These are phyloP conservation scores for Lathamus discolor DNA, from an alignment of 2,113 vertebrate species.

Conservation along the genomic window DNA sequence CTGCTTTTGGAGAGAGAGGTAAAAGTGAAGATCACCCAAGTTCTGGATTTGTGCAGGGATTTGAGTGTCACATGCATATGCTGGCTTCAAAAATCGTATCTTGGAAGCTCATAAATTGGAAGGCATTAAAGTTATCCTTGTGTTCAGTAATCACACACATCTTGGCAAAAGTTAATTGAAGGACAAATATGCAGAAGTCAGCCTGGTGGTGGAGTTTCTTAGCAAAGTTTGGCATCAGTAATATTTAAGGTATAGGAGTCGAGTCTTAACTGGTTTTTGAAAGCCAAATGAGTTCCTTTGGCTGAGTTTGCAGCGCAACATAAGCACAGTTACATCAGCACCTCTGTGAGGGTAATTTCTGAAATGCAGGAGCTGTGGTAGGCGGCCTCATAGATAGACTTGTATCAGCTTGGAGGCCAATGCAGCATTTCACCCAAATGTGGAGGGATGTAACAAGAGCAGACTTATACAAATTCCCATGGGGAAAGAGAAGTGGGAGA, in stretches of 20 bases:
- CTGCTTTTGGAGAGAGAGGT: neutral
- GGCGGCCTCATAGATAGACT: neutral
- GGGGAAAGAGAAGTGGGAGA: neutral
- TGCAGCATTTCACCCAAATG: neutral
- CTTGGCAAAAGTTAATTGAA: neutral
- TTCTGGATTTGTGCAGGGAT: neutral
- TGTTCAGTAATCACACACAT: neutral
- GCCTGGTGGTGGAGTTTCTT: neutral
- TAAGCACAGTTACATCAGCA: neutral
- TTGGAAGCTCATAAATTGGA: neutral
- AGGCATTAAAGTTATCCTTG: neutral
- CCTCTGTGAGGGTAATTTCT: neutral
- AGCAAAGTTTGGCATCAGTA: neutral
- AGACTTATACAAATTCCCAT: neutral
- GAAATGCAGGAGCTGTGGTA: neutral
- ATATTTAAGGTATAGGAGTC: neutral
- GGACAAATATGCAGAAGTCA: neutral
- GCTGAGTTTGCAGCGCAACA: neutral
- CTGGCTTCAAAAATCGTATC: neutral
- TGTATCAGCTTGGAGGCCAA: neutral
- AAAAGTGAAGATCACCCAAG: neutral
- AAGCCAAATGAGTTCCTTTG: neutral
- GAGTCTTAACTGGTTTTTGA: neutral
- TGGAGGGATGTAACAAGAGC: neutral
- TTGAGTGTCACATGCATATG: neutral